Base-by-base conservation (phyloP, 2,888 invertebrate genomes). In the Celastrina argiolus region DNA sequence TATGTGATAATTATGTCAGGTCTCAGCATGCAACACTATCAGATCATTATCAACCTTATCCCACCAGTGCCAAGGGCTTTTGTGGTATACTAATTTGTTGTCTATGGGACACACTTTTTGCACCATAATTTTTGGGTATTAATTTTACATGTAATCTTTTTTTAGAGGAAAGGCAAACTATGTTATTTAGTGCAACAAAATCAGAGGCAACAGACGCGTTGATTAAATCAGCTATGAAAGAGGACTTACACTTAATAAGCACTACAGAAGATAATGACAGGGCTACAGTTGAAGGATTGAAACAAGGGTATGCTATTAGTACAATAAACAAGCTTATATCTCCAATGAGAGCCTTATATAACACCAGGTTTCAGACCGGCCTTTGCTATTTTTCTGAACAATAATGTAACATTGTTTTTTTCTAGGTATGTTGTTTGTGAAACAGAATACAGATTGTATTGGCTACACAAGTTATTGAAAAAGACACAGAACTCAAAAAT, bases 121-220 rank as follows among this genome's bases (percentile, higher is more conserved):
- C n/a, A n/a, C n/a, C n/a, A n/a, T n/a, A n/a, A n/a, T n/a, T 28
- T 28, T 5, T 28, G 2, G 5, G 2, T 28, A 28, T 28, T 28
- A 31, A 31, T 31, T 31, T 7, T 31, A 31, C 2, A 1, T 31
- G 4, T n/a, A 31, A n/a, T 8, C n/a, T 61, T 10, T 61, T 61
- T 34, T 12, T 80, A 97, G 98, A 97, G 88, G 94, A 95, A 51
- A 93, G 99, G 69, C 98, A 99, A 90, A 99, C 99, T 0, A 97
- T 99, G 97, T 83, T 99, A 69, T 99, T 99, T 82, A 98, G 98
- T 80, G 99, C 99, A 3, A 99, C 99, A 18, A 95, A 97, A 76
- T 97, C 97, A 0, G 94, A 96, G 71, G 97, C 97, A 85, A 97
- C 97, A 2, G 96, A 98, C 81, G 96, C 96, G 66, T 86, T 99